These are phyloP conservation scores for Sebastiscus tertius DNA, from an alignment of 2,797 vertebrate species.

Conservation along the genomic window DNA sequence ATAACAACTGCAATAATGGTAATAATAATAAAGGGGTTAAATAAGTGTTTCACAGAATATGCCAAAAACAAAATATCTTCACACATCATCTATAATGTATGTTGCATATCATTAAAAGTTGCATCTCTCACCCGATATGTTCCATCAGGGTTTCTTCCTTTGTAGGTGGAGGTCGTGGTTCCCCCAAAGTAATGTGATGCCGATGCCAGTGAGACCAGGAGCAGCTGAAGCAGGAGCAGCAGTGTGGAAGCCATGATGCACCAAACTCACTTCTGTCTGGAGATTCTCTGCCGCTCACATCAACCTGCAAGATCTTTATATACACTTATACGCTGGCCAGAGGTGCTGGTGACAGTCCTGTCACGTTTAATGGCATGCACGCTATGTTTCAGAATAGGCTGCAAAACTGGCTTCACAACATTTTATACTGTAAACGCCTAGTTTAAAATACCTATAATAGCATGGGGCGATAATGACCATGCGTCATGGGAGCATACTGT, in stretches of 20 bases:
- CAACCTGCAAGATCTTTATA: conserved; percentile 20
- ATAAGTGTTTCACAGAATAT: neutral
- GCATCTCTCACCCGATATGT: conserved; percentile 19
- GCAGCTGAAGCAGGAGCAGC: conserved; percentile 38
- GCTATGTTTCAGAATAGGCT: neutral
- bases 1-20: neutral
- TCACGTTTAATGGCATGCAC: neutral
- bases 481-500: neutral
- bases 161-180: conserved; percentile 1
- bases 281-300: neutral
- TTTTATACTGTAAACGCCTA: accelerated
- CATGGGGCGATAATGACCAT: no score
- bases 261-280: neutral
- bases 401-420: conserved; percentile 13
- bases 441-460: neutral
- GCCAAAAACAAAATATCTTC: neutral
- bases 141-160: conserved; percentile 49
- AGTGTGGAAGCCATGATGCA: conserved; percentile 41
- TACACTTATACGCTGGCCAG: accelerated
- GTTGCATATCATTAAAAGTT: neutral
- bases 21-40: neutral
- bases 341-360: neutral
- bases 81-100: neutral
- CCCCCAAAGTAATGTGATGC: conserved; percentile 43
- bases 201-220: conserved; percentile 47